Base-by-base conservation (phyloP, 2,113 vertebrate genomes). In the Pangasianodon gigas region DNA sequence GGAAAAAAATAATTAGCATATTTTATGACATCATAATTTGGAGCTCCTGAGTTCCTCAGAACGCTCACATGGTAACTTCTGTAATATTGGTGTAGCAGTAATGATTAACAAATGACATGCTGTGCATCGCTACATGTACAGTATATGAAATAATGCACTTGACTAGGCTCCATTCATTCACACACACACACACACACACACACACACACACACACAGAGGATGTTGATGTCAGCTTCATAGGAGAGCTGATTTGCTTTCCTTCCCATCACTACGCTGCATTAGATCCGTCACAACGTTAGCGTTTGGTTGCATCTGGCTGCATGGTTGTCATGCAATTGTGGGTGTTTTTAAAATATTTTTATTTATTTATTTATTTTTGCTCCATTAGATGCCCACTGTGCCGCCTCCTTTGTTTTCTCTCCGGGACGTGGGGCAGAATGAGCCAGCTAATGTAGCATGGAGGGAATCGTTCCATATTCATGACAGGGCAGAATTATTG, bases 371-470 rank as follows among this genome's bases (percentile, higher is more conserved):
- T 44, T 48, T 77, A 48, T 37, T 60, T n/a, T 62, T 24, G 71
- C 84, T 41, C 51, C 75, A 85, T 85, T 82, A 80, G 75, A 87
- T 74, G 21, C 58, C 37, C 71, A 69, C n/a, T 52, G 83, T 89
- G 44, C 58, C 44, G n/a, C 67, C 65, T 37, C 74, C 26, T 83
- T 32, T 19, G 48, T 85, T 84, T 62, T 46, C 86, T 86, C 77
- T 52, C 44, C 2, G 4, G 86, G 65, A 88, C 26, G 10, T 19
- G 62, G 11, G 46, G 77, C 67, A 32, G 94, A 93, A 94, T 93
- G 93, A 95, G 91, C 91, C 91, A 46, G 92, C 89, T 96, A 95
- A 96, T 93, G 93, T 93, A 92, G 90, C 62, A 85, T 93, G 91
- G 56, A 91, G 86, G 87, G 90, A 89, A 92, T 93, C 92, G 91